phyloP scores from a whole-genome alignment of 2,113 vertebrate species.

The Myotis brandtii region DNA sequence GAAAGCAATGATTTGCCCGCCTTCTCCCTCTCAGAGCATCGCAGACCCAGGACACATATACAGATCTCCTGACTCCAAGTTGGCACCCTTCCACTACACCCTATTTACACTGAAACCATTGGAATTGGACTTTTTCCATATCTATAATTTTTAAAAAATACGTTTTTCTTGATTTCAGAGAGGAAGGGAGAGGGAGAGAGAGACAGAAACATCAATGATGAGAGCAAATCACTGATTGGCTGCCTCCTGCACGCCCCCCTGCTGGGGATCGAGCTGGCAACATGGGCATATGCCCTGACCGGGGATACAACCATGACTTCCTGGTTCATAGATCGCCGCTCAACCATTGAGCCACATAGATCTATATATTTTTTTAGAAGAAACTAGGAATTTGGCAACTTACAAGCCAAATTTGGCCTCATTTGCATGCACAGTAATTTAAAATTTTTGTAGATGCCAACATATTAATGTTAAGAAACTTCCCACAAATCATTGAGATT shows the following conservation, averaged over 20 bases:
- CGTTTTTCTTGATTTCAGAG: too few species aligned
- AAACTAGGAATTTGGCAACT: neutral
- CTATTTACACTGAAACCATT: neutral
- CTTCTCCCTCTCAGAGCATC: neutral
- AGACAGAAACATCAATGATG: too few species aligned
- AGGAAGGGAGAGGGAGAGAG: too few species aligned
- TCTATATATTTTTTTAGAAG: neutral
- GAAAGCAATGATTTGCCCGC: neutral
- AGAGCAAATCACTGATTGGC: too few species aligned
- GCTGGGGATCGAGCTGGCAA: too few species aligned
- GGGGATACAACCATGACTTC: too few species aligned
- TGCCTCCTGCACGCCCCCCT: too few species aligned
- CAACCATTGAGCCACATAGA: too few species aligned
- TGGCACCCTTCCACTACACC: neutral
- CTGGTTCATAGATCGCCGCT: too few species aligned
- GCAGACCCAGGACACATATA: neutral
- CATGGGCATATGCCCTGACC: too few species aligned
- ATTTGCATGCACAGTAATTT: neutral
- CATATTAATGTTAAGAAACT: neutral
- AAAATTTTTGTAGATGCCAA: neutral
- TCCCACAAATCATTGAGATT: neutral
- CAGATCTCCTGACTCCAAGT: neutral
- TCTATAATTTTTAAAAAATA: constrained; percentile 17
- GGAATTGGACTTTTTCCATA: neutral
- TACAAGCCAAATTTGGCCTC: neutral